Evolutionary conservation across 2,113 vertebrate species (phyloP).

Genomic region (Microcebus tavaratra): DNA sequence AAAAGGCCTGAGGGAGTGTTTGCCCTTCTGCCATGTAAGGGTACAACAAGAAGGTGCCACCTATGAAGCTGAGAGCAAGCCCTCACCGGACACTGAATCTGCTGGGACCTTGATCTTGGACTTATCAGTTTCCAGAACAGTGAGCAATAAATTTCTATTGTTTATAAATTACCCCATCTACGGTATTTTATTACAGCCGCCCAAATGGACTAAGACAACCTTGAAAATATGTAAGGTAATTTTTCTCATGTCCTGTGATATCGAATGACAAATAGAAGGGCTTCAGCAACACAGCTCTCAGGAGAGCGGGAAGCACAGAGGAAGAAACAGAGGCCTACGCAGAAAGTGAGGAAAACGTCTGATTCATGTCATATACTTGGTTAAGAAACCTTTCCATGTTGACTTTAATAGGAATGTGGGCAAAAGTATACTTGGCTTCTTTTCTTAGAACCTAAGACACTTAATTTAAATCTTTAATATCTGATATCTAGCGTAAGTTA

Average conservation of each 20-base stretch:
- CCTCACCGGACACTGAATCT: background rate
- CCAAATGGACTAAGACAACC: background rate
- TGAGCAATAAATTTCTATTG: background rate
- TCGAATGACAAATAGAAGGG: background rate
- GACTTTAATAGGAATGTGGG: background rate
- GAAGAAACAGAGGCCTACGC: background rate
- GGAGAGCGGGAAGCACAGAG: background rate
- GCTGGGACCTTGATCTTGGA: background rate
- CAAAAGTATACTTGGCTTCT: background rate
- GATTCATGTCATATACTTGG: background rate
- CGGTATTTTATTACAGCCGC: background rate
- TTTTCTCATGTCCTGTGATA: background rate
- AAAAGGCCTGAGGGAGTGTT: too few species aligned
- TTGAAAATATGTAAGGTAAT: background rate
- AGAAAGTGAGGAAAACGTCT: background rate
- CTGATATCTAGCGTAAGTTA: background rate
- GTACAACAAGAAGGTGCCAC: background rate
- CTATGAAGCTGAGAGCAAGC: background rate
- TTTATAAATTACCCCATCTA: background rate
- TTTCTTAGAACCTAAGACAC: conserved; percentile 29
- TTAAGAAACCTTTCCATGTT: background rate
- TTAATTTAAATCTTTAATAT: background rate
- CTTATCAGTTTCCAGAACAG: background rate
- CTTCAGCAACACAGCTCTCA: background rate
- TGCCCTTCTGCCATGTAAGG: background rate